phyloP scores from a whole-genome alignment of 2,113 vertebrate genomes.

The Tyrannus savana region DNA sequence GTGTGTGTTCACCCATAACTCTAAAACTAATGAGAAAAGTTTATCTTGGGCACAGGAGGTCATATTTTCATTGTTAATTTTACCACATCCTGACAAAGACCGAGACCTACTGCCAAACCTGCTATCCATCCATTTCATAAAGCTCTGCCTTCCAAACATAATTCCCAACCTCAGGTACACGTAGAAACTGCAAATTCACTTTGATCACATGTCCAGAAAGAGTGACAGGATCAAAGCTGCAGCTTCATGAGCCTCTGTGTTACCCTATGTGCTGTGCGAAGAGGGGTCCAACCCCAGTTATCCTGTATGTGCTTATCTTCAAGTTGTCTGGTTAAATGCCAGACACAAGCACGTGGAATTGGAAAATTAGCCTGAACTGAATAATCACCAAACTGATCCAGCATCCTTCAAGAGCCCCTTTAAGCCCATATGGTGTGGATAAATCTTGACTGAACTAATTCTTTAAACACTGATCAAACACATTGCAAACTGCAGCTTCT shows the following conservation, averaged over 20 bases:
- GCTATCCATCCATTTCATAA: background rate
- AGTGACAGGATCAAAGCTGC: background rate
- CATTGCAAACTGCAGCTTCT: background rate
- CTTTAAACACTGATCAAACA: background rate
- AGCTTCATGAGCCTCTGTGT: background rate
- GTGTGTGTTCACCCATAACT: background rate
- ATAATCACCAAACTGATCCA: background rate
- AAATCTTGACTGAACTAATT: background rate
- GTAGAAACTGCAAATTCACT: background rate
- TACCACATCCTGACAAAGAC: background rate
- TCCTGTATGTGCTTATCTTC: background rate
- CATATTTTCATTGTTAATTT: background rate
- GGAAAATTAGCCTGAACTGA: background rate
- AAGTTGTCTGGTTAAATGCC: background rate
- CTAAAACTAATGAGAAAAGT: background rate
- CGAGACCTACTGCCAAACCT: background rate
- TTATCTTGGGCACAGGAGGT: no score
- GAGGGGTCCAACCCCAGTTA: background rate
- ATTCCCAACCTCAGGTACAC: background rate
- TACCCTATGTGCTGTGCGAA: background rate
- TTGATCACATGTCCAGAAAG: background rate
- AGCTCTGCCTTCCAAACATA: background rate
- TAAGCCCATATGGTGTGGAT: background rate
- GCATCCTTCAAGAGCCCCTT: background rate
- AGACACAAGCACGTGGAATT: background rate